phyloP scores from a whole-genome alignment of 2,797 vertebrate genomes.

The Urosaurus nigricauda region DNA sequence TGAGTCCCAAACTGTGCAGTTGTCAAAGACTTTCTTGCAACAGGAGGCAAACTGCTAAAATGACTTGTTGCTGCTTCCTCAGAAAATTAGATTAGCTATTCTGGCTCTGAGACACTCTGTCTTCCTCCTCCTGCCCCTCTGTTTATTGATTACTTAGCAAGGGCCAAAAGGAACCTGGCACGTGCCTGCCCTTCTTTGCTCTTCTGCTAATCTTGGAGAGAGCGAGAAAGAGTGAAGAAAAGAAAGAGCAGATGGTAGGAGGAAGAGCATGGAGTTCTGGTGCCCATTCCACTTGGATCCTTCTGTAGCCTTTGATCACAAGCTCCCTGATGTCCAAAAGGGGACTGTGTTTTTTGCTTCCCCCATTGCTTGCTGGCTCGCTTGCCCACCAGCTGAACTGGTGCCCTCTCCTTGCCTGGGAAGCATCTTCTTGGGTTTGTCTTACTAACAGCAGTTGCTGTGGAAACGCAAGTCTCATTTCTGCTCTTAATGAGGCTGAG shows the following conservation, averaged over 20 bases:
- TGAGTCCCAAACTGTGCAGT: no score
- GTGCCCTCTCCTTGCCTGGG: neutral
- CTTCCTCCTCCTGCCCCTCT: neutral
- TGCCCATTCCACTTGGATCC: neutral
- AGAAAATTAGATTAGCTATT: no score
- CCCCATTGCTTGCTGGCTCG: neutral
- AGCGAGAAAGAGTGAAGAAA: neutral
- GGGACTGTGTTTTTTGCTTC: neutral
- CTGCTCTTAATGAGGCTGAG: slow-evolving; percentile 1
- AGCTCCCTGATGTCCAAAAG: neutral
- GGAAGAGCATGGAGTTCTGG: fast-evolving
- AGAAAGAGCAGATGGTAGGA: neutral
- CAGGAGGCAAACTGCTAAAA: no score
- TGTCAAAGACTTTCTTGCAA: no score
- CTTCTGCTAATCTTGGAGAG: neutral
- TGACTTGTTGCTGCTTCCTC: no score
- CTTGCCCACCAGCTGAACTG: neutral
- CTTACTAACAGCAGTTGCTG: neutral
- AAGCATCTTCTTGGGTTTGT: neutral
- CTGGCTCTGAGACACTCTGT: neutral
- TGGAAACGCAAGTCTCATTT: neutral
- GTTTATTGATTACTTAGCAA: neutral
- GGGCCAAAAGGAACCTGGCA: no score
- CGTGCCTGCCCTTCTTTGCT: neutral
- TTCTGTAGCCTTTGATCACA: neutral